Percentiles rank a stretch among this genome's conserved stretches.
These are phyloP conservation scores for Iselma pallidipennis DNA, from an alignment of 2,888 invertebrate genomes.

Conservation along the genomic window DNA sequence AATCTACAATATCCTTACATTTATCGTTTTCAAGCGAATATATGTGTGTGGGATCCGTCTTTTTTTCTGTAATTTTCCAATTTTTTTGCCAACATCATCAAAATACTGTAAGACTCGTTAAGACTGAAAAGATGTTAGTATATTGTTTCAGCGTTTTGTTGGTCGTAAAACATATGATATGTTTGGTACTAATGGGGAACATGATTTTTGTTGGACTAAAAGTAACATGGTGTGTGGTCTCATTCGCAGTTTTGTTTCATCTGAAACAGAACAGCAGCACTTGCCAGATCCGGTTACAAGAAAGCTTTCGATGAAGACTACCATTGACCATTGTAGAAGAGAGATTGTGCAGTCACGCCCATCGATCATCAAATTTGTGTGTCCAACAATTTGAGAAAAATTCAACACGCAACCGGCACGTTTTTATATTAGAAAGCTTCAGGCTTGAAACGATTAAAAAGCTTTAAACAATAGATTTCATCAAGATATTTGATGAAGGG, in stretches of 20 bases:
- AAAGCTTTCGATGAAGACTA: not conserved
- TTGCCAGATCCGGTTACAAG: constrained; percentile 24
- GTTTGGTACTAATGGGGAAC: constrained; percentile 23
- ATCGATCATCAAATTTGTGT: not conserved
- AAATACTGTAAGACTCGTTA: too few relatives aligned
- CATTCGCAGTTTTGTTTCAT: not conserved
- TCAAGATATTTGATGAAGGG: not conserved
- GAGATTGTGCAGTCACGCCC: not conserved
- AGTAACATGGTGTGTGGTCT: constrained; percentile 28
- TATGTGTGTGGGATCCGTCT: not conserved
- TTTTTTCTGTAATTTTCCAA: too few relatives aligned
- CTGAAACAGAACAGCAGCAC: constrained; percentile 34
- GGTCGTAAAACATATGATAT: constrained; percentile 2
- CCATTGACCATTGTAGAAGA: not conserved
- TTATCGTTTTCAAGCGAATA: not conserved
- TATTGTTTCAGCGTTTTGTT: not conserved
- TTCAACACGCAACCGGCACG: not conserved
- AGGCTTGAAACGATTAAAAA: not conserved
- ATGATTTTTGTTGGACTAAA: constrained; percentile 12
- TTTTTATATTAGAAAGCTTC: not conserved
- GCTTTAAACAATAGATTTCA: not conserved
- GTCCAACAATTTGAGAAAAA: not conserved
- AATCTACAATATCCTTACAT: not conserved
- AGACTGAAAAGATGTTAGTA: not conserved
- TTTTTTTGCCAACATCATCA: too few relatives aligned